These are phyloP conservation scores for Linurgus olivaceus DNA, from an alignment of 2,797 vertebrate genomes.

Conservation along the genomic window DNA sequence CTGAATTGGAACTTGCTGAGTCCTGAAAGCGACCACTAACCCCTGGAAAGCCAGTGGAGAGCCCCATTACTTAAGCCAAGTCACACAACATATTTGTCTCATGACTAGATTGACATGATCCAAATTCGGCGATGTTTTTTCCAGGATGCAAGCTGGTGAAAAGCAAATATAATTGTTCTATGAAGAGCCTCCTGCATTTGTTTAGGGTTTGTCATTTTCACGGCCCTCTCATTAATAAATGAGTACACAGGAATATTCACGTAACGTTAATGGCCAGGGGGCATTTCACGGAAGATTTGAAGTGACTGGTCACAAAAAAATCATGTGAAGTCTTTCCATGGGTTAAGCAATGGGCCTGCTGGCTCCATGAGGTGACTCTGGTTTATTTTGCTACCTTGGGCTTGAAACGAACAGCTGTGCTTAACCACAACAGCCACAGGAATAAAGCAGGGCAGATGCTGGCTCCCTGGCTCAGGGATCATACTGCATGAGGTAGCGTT, in stretches of 20 bases:
- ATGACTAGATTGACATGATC: constrained; percentile 35
- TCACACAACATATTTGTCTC: constrained; percentile 39
- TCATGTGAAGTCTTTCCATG: background rate
- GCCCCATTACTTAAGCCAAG: background rate
- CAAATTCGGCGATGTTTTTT: background rate
- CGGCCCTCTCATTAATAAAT: background rate
- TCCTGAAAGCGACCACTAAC: background rate
- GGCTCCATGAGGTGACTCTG: background rate
- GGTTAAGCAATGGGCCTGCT: background rate
- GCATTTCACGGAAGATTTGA: background rate
- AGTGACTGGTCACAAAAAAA: background rate
- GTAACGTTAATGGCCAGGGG: background rate
- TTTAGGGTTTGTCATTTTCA: constrained; percentile 27
- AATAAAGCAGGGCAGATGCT: background rate
- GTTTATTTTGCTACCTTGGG: background rate
- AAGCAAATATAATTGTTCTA: constrained; percentile 33
- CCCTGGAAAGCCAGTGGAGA: background rate
- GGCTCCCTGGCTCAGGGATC: background rate
- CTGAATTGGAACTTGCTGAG: background rate
- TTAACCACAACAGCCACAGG: background rate
- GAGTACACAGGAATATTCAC: background rate
- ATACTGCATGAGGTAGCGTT: background rate
- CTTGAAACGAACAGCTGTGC: fast-evolving
- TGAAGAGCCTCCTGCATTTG: background rate
- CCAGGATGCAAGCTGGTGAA: constrained; percentile 26